Evolutionary conservation across 2,888 invertebrate species (phyloP), one percentile per base, ranked within the genome.

Genomic region (Aplocera efformata): DNA sequence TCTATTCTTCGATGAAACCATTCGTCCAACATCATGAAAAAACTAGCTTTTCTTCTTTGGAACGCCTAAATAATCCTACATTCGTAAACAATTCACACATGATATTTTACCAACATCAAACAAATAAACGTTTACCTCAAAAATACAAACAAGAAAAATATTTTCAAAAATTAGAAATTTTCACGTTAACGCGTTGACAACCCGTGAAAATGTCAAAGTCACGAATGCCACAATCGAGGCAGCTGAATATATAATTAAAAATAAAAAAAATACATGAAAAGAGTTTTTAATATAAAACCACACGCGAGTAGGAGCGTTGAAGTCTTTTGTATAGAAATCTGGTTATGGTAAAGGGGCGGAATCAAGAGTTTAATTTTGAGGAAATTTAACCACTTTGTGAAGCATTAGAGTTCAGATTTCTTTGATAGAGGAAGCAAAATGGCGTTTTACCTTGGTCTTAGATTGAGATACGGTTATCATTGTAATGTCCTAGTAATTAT

Each of bases 91-190:
- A 75, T 79, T 84, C 79, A 74, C 77, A 83, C 88, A 86, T 86
- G 79, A 84, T 86, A 84, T 67, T 72, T 72, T 60, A 78, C 76
- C 85, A 88, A 85, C 72, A 69, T 76, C 66, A 67, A 69, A 67
- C 72, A 73, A 77, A 80, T 82, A 88, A 84, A 88, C 63, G 81
- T 82, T 84, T 79, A 79, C 79, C 65, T 88, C 84, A 79, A 88
- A 88, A 88, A 88, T 82, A 84, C 77, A 84, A 53, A 61, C 69
- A 81, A 74, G 80, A 84, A 83, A 86, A 88, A 85, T 82, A 76
- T 77, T 72, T 45, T 48, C 72, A 72, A 83, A 85, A 84, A 82
- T 72, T 62, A 63, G 72, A 76, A 82, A 85, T 82, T 79, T 63
- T 57, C 64, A 80, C 74, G 73, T 67, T 73, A 72, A 67, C 36